These are phyloP conservation scores for Tyrophagus putrescentiae DNA, from an alignment of 1,140 invertebrate genomes.

Conservation along the genomic window DNA sequence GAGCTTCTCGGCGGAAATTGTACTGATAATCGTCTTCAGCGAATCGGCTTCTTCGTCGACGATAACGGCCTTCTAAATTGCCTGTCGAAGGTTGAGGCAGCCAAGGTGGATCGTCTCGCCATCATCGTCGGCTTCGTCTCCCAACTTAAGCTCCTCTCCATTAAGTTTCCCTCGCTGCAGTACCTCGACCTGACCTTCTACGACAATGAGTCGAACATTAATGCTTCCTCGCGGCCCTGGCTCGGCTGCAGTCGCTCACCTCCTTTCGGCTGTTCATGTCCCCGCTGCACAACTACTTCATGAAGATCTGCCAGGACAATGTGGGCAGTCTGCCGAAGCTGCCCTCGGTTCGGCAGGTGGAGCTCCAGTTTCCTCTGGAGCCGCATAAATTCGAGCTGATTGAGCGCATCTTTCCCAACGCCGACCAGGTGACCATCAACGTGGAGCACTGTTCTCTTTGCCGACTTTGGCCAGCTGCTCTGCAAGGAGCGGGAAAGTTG, in stretches of 20 bases:
- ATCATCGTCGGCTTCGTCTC: not conserved
- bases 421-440: not conserved
- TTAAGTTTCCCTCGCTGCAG: not conserved
- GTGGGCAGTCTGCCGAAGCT: not conserved
- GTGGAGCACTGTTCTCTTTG: not conserved
- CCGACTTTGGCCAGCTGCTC: not conserved
- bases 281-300: conserved; percentile 7
- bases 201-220: not conserved
- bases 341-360: not conserved
- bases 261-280: not conserved
- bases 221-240: not conserved
- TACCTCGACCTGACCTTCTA: conserved; percentile 7
- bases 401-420: not conserved
- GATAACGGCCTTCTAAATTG: not conserved
- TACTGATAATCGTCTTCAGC: too few relatives aligned
- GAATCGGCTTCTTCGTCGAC: not conserved
- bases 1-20: not conserved
- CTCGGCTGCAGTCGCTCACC: not conserved
- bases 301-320: not conserved
- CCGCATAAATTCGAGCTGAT: not conserved
- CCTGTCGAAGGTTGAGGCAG: not conserved
- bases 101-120: not conserved
- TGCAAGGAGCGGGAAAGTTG: not conserved
- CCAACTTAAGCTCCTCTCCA: not conserved
- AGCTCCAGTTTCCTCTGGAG: conserved; percentile 4